A percentile compares a stretch with the other conserved stretches of the same genome.
These are phyloP conservation scores for Apteryx owenii DNA, from an alignment of 2,113 vertebrate genomes.

Conservation along the genomic window DNA sequence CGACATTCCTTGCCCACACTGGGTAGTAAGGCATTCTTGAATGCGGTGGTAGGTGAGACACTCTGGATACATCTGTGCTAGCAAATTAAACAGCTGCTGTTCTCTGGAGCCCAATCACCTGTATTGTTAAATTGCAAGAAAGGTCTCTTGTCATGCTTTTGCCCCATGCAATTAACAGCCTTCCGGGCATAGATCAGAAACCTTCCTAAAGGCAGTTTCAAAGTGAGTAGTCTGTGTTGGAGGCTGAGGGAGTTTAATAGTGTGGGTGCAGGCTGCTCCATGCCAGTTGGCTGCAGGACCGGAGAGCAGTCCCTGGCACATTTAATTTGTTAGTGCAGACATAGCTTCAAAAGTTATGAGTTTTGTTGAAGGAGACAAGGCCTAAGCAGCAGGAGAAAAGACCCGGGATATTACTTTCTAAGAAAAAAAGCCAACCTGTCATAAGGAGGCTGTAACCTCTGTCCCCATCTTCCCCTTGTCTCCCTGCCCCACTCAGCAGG, in stretches of 20 bases:
- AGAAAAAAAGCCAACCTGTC: background rate
- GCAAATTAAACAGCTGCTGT: background rate
- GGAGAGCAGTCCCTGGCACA: background rate
- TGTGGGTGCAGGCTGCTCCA: background rate
- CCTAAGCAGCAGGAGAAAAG: background rate
- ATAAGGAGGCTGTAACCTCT: background rate
- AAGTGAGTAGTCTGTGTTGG: background rate
- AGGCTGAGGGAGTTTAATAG: background rate
- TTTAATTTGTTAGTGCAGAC: background rate
- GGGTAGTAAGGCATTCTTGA: background rate
- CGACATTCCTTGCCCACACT: background rate
- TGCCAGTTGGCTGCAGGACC: background rate
- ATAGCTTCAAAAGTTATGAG: background rate
- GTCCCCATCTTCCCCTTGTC: rapidly evolving
- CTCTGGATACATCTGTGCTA: background rate
- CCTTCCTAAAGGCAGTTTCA: rapidly evolving
- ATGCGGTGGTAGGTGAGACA: background rate
- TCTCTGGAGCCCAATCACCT: background rate
- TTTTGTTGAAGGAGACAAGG: background rate
- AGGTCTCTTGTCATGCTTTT: background rate
- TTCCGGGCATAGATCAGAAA: background rate
- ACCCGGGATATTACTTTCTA: background rate
- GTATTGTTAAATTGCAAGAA: background rate
- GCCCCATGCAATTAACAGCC: rapidly evolving
- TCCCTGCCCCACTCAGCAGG: background rate